These are phyloP conservation scores for Channa argus DNA, from an alignment of 2,113 vertebrate genomes.

Conservation along the genomic window DNA sequence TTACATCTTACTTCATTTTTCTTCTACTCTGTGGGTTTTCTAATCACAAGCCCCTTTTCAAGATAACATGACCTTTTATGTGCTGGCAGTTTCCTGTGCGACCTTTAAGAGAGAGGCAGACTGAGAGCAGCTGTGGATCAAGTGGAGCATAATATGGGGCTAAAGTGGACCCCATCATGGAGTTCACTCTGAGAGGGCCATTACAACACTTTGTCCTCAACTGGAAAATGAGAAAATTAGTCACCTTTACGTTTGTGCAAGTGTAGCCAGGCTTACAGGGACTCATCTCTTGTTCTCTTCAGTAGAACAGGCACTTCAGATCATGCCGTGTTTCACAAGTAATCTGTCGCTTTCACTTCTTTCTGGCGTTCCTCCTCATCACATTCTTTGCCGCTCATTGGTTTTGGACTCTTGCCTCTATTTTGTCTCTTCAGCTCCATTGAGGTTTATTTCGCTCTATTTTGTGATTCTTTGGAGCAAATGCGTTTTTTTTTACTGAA, in stretches of 20 bases:
- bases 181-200: conserved; percentile 45
- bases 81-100: conserved; percentile 75
- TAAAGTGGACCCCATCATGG: conserved; percentile 62
- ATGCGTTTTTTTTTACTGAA: conserved; percentile 4
- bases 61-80: conserved; percentile 80
- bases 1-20: conserved; percentile 38
- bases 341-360: conserved; percentile 67
- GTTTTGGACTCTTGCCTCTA: conserved; percentile 31
- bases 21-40: conserved; percentile 55
- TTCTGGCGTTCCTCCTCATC: conserved; percentile 51
- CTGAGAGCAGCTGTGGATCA: conserved; percentile 70
- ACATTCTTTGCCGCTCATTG: conserved; percentile 28
- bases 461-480: conserved; percentile 22
- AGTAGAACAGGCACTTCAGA: conserved; percentile 24
- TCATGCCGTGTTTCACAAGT: conserved; percentile 60
- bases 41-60: conserved; percentile 73
- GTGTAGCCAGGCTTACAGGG: conserved; percentile 52
- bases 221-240: conserved; percentile 77
- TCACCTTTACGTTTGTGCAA: conserved; percentile 70
- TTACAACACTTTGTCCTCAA: conserved; percentile 67
- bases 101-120: conserved; percentile 75
- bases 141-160: conserved; percentile 68
- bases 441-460: conserved; percentile 16
- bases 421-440: conserved; percentile 36
- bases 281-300: conserved; percentile 43